Base-by-base conservation (phyloP, 2,797 vertebrate genomes). In the Lacerta bilineata region DNA sequence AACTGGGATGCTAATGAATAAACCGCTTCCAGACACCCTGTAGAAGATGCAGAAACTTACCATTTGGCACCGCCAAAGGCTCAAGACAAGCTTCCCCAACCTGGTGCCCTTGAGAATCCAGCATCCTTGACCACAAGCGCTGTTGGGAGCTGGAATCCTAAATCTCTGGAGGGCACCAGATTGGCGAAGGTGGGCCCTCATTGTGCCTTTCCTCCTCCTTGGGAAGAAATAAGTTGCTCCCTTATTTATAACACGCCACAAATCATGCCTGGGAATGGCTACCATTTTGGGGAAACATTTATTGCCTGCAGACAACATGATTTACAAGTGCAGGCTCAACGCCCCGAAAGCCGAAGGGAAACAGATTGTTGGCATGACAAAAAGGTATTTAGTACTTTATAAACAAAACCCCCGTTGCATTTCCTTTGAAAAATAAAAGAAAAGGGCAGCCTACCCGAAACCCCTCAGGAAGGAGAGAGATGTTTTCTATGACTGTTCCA, bases 351-450 rank as follows among this genome's bases (percentile, higher is more conserved):
- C 77, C 10, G 25, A 89, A 81, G 75, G 83, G 88, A 89, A 89
- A 89, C 88, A 85, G 77, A 85, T 85, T 89, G 88, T 75, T 66
- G 59, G 50, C 50, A 85, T 29, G 55, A 81, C 88, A 89, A 81
- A 85, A 81, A 75, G 83, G 41, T 36, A 75, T 80, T 80, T 68
- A 75, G 69, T 23, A 4, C 66, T 81, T 68, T 85, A 85, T 85
- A 89, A 89, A 89, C 83, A 89, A 81, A 33, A 2, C 41, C 13
- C 33, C n/a, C 39, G n/a, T 75, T 1, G n/a, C 81, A 78, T 85
- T 89, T 80, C 72, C 36, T 74, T 41, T n/a, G 61, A 80, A 87
- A 36, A 77, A n/a, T 33, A 43, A 5, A 36, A 27, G 20, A 71
- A 69, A 61, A 69, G 43, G 64, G 23, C 68, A 85, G 33, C 18